Base-by-base conservation (phyloP, 2,113 vertebrate species). In the Myotis brandtii region DNA sequence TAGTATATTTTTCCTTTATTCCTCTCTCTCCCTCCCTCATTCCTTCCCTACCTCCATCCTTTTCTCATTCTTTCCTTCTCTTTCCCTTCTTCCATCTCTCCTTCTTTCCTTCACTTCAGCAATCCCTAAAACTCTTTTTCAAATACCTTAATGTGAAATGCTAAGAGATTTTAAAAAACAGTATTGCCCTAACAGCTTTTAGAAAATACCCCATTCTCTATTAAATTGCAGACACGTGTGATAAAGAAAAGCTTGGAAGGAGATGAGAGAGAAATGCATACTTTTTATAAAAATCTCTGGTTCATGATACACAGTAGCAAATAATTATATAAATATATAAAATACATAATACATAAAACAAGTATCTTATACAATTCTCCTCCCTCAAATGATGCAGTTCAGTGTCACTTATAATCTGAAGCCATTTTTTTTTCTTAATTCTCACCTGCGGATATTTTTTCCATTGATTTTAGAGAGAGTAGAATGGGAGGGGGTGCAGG, bases 101-200 rank as follows among this genome's bases (percentile, higher is more conserved):
- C 12, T 6, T 46, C 34, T 64, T 75, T 88, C 34, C 30, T 86
- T 77, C 4, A 30, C 8, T 10, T 79, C 17, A 75, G 46, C 3
- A 72, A n/a, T 73, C 34, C 17, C 9, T 9, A 89, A 83, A 70
- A 43, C 43, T 16, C 30, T 43, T 30, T 62, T 72, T 89, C 14
- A 70, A 70, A 77, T 87, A 86, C 37, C 89, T 89, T 73, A 94
- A 76, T 34, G 40, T 62, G 54, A 94, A 16, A 59, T 79, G 3
- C 32, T 67, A 52, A 75, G 30, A 83, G 13, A 40, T 70, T 89
- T 83, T 34, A 2, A 54, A 48, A 83, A 91, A 48, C 9, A 18
- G 32, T 25, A 3, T 32, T 80, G 4, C 14, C 16, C 83, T 84
- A 69, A 79, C 0, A 70, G 23, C 32, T 70, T 87, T 73, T 40